These are phyloP conservation scores for Diadegma fenestrale DNA, from an alignment of 2,888 invertebrate genomes.

Conservation along the genomic window DNA sequence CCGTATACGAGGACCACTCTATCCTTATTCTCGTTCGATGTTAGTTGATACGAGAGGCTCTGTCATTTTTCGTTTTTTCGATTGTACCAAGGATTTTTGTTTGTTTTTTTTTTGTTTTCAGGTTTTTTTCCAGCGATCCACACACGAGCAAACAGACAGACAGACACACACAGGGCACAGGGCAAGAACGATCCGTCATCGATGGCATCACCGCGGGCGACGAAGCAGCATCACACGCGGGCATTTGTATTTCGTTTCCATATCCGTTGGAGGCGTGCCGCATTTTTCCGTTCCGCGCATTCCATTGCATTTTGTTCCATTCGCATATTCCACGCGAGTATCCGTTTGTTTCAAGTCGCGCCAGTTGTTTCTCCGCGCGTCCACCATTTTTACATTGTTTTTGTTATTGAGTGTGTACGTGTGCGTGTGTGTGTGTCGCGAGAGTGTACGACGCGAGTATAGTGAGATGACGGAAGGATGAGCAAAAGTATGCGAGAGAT, in stretches of 20 bases:
- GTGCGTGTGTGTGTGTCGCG: neutral
- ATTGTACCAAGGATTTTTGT: conserved; percentile 7
- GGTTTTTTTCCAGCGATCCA: conserved; percentile 20
- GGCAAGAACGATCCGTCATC: neutral
- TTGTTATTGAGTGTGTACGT: neutral
- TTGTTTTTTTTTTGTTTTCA: conserved; percentile 34
- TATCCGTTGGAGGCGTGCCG: neutral
- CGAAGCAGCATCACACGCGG: no score
- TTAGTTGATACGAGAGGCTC: conserved; percentile 85
- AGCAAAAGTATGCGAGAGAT: neutral
- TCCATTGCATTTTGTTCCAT: conserved; percentile 2
- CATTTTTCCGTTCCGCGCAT: neutral
- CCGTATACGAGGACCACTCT: conserved; percentile 86
- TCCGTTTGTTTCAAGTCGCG: conserved; percentile 5
- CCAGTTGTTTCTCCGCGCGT: conserved; percentile 8
- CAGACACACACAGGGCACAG: conserved; percentile 14
- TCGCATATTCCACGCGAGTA: neutral
- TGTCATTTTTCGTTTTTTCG: conserved; percentile 70
- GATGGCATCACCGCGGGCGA: no score
- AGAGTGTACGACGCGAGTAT: neutral
- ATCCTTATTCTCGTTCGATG: conserved; percentile 85
- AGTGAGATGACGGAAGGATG: neutral
- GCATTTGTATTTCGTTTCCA: neutral
- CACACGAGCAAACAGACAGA: conserved; percentile 29
- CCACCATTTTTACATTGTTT: neutral